Percentiles rank a stretch among this genome's conserved stretches.
These are phyloP conservation scores for Ophraella communa DNA, from an alignment of 2,888 invertebrate genomes.

Conservation along the genomic window DNA sequence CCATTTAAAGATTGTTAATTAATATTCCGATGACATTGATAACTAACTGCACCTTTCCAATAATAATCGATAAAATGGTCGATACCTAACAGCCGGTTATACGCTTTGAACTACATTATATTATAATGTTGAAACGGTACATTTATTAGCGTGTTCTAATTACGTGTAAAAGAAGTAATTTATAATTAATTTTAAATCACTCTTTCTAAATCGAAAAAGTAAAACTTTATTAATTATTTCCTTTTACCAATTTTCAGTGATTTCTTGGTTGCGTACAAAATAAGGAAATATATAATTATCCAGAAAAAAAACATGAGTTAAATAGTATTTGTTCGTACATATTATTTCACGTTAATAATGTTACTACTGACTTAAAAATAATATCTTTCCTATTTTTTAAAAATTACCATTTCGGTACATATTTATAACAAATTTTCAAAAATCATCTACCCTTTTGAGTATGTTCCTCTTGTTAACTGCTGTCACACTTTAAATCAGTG, in stretches of 20 bases:
- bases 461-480: no score
- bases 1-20: background rate
- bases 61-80: background rate
- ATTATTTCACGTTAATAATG: no score
- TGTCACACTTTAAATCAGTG: no score
- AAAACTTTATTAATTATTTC: background rate
- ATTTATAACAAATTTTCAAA: no score
- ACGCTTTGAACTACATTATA: background rate
- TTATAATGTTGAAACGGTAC: background rate
- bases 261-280: no score
- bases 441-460: no score
- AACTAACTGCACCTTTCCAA: background rate
- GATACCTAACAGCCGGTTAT: background rate
- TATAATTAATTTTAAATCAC: background rate
- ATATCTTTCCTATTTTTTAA: no score
- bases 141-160: background rate
- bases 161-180: background rate
- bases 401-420: no score
- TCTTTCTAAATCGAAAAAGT: background rate
- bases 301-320: no score
- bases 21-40: constrained; percentile 1
- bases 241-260: background rate
- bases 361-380: no score
- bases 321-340: no score
- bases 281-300: no score